Base-by-base conservation (phyloP, 2,888 invertebrate genomes). In the Cheiracanthium punctorium region DNA sequence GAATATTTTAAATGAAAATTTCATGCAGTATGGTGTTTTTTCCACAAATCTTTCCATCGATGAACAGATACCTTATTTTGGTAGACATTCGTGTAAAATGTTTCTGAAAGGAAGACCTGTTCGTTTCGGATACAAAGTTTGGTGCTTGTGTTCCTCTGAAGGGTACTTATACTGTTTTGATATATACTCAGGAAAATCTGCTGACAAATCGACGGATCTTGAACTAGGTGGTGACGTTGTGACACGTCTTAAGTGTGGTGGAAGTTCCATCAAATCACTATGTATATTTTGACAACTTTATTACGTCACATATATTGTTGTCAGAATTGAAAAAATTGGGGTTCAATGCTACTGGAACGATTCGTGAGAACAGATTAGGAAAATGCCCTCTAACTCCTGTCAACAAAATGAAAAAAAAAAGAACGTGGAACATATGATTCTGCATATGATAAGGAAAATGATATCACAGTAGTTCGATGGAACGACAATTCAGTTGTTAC, bases 201-300 rank as follows among this genome's bases (percentile, higher is more conserved):
- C 48, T 48, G 29, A 43, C 24, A 72, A 43, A 52, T 24, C 29
- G 17, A 0, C 70, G 32, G 30, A 72, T 43, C 30, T 41, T 24
- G 72, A 33, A 24, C 72, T 72, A 28, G 72, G 48, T 17, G 48
- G 29, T 17, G 48, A 72, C 48, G 72, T 41, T 72, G 72, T 72
- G 24, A n/a, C 24, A 24, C 2, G n/a, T 72, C 41, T 72, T 43
- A 24, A 12, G 12, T 4, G 72, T 72, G 28, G 29, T 72, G 24
- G 8, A 48, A 28, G 1, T 43, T 43, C 29, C 48, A 10, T 24
- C 28, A 12, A 24, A 48, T 43, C n/a, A 28, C 20, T 29, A 14
- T 24, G 28, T 43, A 24, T 48, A 10, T 48, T 72, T 72, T 28
- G 28, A 43, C 28, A 48, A 72, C 14, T 43, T 8, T 10, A 48